These are phyloP conservation scores for Campylomormyrus tamandua DNA, from an alignment of 2,113 vertebrate species.

Conservation along the genomic window DNA sequence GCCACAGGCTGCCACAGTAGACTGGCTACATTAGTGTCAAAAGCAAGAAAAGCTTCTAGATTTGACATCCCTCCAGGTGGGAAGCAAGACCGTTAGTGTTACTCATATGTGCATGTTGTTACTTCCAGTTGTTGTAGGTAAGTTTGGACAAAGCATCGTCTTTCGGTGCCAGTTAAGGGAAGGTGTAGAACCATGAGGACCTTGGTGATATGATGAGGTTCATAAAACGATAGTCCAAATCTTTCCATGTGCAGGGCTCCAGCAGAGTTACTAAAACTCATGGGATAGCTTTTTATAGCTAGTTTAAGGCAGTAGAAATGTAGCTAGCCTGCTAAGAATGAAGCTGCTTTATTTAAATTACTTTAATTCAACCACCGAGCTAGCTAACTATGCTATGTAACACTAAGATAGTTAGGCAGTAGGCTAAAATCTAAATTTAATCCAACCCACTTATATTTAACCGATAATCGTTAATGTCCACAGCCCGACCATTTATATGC, in stretches of 20 bases:
- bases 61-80: neutral
- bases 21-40: neutral
- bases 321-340: constrained; percentile 6
- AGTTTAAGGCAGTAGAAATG: neutral
- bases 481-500: neutral
- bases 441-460: neutral
- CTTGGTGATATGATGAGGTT: neutral
- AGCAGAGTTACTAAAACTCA: neutral
- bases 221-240: neutral
- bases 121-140: neutral
- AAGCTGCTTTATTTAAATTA: neutral
- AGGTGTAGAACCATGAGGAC: neutral
- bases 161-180: neutral
- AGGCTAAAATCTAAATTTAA: neutral
- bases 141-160: neutral
- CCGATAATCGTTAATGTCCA: neutral
- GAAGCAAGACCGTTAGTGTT: neutral
- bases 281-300: neutral
- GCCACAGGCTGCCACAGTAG: neutral
- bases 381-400: neutral
- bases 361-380: neutral
- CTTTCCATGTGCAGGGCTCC: neutral
- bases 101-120: neutral
- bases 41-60: neutral
- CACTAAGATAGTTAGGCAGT: constrained; percentile 4